A percentile compares a stretch with the other conserved stretches of the same genome.
These are phyloP conservation scores for Matsumurasca onukii DNA, from an alignment of 1,140 invertebrate species.

Conservation along the genomic window DNA sequence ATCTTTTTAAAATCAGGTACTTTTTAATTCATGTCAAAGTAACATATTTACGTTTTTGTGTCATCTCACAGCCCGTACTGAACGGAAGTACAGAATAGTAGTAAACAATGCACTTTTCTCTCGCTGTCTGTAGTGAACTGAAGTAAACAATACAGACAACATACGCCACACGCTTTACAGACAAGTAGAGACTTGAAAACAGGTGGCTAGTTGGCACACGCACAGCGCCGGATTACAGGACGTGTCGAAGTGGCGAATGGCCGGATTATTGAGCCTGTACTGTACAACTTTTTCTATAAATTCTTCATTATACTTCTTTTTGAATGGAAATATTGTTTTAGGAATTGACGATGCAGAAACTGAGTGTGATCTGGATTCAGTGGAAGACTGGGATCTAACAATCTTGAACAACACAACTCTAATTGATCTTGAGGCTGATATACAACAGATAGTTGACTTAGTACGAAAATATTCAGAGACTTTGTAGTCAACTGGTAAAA, in stretches of 20 bases:
- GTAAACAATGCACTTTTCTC: too few species aligned
- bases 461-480: not conserved
- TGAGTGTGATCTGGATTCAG: constrained; percentile 38
- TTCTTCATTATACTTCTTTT: not conserved
- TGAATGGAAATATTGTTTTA: constrained; percentile 3
- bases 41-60: too few species aligned
- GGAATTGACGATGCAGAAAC: constrained; percentile 37
- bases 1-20: too few species aligned
- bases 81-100: too few species aligned
- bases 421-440: not conserved
- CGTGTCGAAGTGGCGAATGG: not conserved
- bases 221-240: too few species aligned
- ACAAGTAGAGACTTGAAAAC: not conserved
- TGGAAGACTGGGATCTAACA: constrained; percentile 33
- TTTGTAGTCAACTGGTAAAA: too few species aligned
- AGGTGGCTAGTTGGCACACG: not conserved
- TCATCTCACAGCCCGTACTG: too few species aligned
- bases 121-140: too few species aligned
- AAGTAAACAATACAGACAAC: too few species aligned
- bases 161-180: too few species aligned
- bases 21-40: too few species aligned
- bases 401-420: constrained; percentile 27
- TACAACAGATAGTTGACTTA: not conserved
- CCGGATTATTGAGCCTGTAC: not conserved
- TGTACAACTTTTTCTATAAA: not conserved